Evolutionary conservation across 1,140 invertebrate species (phyloP), one percentile per base, ranked within the genome.

Genomic region (Trichonephila inaurata): DNA sequence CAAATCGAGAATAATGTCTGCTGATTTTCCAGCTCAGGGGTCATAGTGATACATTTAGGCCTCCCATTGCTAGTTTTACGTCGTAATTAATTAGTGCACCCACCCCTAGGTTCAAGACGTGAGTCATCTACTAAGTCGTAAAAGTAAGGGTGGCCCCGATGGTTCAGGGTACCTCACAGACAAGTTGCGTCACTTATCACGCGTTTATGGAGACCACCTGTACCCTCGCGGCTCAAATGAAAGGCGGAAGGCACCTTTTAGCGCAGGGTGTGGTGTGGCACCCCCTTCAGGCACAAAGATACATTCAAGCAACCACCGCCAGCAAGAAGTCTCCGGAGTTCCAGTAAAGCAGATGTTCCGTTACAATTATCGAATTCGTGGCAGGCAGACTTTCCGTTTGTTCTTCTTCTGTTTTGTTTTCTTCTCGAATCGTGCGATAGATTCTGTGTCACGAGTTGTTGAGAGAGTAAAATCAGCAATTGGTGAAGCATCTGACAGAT

Each of bases 191-290:
- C 24, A 77, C 72, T 58, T 83, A 77, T 60, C 82, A 60, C 40
- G 82, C 82, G 82, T 83, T 83, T 83, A 83, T 83, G 82, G 82
- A 19, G 82, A 83, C 82, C 82, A 83, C 82, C 44, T 83, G 82
- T 83, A 83, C 44, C 12, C 44, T 18, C 51, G 72, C 82, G 82
- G 51, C 82, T 44, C 18, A 12, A 33, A 40, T 77, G 28, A 77
- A 77, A 77, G 28, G 72, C 72, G 72, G 72, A 77, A 77, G 72
- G 72, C 16, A 77, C 72, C 72, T 77, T 40, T 77, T 7, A 19
- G 33, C 72, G 3, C 72, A 77, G 72, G 72, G 72, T 77, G 72
- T 72, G 69, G 69, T 33, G 28, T 6, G 18, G 33, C 28, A 77
- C 72, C 72, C 69, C 72, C 33, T 77, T 77, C 82, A 83, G 44